phyloP scores from a whole-genome alignment of 2,113 vertebrate species.

The Holacanthus passer region DNA sequence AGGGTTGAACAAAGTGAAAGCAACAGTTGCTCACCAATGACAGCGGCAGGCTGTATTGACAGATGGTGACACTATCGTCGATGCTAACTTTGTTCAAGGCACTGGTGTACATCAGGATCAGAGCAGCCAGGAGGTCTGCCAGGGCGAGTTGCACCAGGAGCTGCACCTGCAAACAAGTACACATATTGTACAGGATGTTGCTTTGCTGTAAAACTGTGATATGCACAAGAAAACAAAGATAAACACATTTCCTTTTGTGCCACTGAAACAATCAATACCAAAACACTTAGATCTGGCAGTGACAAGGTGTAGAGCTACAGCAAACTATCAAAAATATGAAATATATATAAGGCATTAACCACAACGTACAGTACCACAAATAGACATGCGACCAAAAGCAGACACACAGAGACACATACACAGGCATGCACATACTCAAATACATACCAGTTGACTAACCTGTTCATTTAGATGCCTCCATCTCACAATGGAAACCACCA shows the following conservation, averaged over 20 bases:
- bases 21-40: conserved; percentile 80
- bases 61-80: conserved; percentile 44
- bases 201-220: neutral
- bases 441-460: conserved; percentile 63
- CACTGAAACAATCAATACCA: neutral
- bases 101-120: conserved; percentile 70
- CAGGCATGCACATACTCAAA: neutral
- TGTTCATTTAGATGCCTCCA: conserved; percentile 78
- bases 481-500: conserved; percentile 79
- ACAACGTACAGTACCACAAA: neutral
- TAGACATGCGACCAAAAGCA: neutral
- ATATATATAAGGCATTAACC: neutral
- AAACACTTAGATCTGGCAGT: neutral
- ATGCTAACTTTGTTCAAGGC: conserved; percentile 65
- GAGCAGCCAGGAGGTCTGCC: conserved; percentile 84
- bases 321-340: neutral
- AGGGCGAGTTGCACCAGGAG: conserved; percentile 86
- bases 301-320: neutral
- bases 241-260: neutral
- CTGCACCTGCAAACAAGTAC: conserved; percentile 60
- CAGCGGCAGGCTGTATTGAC: conserved; percentile 79
- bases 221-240: neutral
- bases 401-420: neutral
- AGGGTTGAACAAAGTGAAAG: neutral
- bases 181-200: neutral